phyloP scores from a whole-genome alignment of 92 coral and sea anemone genomes.

The Porites rus region DNA sequence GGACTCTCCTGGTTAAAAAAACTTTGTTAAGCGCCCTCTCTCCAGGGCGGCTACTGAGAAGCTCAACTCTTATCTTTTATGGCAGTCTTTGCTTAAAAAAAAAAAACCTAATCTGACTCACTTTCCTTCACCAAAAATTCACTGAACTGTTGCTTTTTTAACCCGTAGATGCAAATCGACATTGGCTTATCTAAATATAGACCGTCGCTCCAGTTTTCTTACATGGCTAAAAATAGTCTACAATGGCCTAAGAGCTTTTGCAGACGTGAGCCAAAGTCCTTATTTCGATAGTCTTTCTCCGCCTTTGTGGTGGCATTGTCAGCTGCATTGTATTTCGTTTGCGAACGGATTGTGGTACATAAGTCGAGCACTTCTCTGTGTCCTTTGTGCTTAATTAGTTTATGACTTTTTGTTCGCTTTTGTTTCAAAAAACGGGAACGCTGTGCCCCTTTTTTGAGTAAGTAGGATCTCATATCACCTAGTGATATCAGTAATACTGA shows the following conservation, averaged over 20 bases:
- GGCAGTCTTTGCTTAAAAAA: neutral
- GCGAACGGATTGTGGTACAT: slow-evolving; percentile 19
- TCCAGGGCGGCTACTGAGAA: too few relatives aligned
- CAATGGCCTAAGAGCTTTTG: neutral
- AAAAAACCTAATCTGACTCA: too few relatives aligned
- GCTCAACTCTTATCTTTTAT: slow-evolving; percentile 3
- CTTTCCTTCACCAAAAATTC: too few relatives aligned
- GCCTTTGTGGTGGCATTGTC: neutral
- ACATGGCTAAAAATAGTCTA: slow-evolving; percentile 19
- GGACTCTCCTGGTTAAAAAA: too few relatives aligned
- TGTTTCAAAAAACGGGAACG: too few relatives aligned
- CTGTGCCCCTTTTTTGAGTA: too few relatives aligned
- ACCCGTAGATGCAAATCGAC: neutral
- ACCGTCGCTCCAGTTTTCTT: neutral
- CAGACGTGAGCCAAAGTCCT: neutral
- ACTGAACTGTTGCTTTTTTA: neutral
- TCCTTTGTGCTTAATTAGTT: too few relatives aligned
- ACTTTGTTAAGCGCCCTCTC: too few relatives aligned
- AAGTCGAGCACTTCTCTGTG: neutral
- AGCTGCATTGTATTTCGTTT: neutral
- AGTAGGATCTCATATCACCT: too few relatives aligned
- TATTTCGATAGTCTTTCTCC: neutral
- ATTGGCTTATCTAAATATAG: slow-evolving; percentile 18
- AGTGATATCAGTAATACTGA: too few relatives aligned
- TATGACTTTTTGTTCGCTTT: too few relatives aligned